phyloP scores from a whole-genome alignment of 2,888 invertebrate genomes.

The Drosophila ochracea region DNA sequence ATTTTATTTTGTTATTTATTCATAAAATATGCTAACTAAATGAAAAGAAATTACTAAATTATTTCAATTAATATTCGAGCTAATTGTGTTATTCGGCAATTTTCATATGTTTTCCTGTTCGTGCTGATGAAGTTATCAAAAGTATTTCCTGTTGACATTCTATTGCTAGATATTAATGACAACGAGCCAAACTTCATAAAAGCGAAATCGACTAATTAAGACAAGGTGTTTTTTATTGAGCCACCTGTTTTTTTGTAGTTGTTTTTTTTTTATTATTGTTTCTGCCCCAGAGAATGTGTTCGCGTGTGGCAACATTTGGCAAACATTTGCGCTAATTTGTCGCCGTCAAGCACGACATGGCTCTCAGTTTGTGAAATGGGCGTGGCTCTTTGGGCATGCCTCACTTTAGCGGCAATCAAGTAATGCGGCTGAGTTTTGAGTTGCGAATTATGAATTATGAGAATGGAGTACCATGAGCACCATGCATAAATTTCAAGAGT shows the following conservation, averaged over 20 bases:
- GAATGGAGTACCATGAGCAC: slow-evolving; percentile 54
- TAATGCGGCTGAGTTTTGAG: slow-evolving; percentile 15
- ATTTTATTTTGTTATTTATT: background rate
- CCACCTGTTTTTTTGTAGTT: slow-evolving; percentile 43
- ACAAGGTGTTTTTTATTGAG: slow-evolving; percentile 61
- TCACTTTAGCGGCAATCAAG: slow-evolving; percentile 5
- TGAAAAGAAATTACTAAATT: background rate
- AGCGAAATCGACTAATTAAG: slow-evolving; percentile 42
- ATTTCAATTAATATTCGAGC: background rate
- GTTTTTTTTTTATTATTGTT: background rate
- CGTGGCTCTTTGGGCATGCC: background rate
- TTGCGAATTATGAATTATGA: slow-evolving; percentile 36
- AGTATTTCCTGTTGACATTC: slow-evolving; percentile 7
- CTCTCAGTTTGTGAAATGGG: background rate
- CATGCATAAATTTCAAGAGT: slow-evolving; percentile 58
- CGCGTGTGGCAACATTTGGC: slow-evolving; percentile 45
- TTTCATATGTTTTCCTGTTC: background rate
- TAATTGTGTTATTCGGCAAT: background rate
- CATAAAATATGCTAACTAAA: background rate
- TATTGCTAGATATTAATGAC: slow-evolving; percentile 26
- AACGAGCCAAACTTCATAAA: slow-evolving; percentile 8
- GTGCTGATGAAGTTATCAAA: slow-evolving; percentile 1
- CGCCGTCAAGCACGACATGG: slow-evolving; percentile 58
- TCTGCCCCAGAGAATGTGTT: slow-evolving; percentile 16
- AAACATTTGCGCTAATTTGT: slow-evolving; percentile 65